These are phyloP conservation scores for Vulpes lagopus DNA, from an alignment of 2,113 vertebrate species.

Conservation along the genomic window DNA sequence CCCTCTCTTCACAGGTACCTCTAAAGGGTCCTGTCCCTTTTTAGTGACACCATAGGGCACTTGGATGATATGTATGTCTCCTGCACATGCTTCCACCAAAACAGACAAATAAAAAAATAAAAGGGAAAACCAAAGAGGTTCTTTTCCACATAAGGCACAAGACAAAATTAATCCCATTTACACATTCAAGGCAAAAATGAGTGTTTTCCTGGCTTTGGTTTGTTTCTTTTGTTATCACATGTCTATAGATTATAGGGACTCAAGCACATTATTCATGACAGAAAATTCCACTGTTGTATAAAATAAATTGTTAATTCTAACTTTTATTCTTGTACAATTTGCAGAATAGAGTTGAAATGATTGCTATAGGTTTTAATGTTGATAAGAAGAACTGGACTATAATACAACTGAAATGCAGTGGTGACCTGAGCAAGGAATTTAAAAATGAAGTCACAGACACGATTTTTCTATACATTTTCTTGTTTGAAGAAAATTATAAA, in stretches of 20 bases:
- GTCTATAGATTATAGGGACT: slow-evolving; percentile 89
- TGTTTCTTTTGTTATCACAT: slow-evolving; percentile 90
- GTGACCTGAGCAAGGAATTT: slow-evolving; percentile 87
- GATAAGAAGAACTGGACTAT: slow-evolving; percentile 87
- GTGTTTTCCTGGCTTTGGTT: slow-evolving; percentile 85
- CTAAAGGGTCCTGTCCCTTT: slow-evolving; percentile 70
- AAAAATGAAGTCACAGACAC: slow-evolving; percentile 93
- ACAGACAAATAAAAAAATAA: not conserved
- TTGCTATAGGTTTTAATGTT: slow-evolving; percentile 87
- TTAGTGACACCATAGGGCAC: not conserved
- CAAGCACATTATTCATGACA: slow-evolving; percentile 91
- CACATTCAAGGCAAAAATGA: slow-evolving; percentile 88
- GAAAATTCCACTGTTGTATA: slow-evolving; percentile 94
- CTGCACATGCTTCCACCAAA: slow-evolving; percentile 88
- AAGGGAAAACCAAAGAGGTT: slow-evolving; percentile 86
- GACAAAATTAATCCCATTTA: slow-evolving; percentile 96
- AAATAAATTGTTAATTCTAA: slow-evolving; percentile 94
- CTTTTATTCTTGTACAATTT: slow-evolving; percentile 93
- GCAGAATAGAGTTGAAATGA: slow-evolving; percentile 86
- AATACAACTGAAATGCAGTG: slow-evolving; percentile 91
- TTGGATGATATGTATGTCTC: slow-evolving; percentile 82
- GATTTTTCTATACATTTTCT: slow-evolving; percentile 91
- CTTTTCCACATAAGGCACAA: slow-evolving; percentile 98
- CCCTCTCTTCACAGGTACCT: slow-evolving; percentile 76
- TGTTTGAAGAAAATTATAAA: slow-evolving; percentile 90